phyloP scores from a whole-genome alignment of 53 echinoderm and acorn worm genomes.

The Zoroaster sp. region DNA sequence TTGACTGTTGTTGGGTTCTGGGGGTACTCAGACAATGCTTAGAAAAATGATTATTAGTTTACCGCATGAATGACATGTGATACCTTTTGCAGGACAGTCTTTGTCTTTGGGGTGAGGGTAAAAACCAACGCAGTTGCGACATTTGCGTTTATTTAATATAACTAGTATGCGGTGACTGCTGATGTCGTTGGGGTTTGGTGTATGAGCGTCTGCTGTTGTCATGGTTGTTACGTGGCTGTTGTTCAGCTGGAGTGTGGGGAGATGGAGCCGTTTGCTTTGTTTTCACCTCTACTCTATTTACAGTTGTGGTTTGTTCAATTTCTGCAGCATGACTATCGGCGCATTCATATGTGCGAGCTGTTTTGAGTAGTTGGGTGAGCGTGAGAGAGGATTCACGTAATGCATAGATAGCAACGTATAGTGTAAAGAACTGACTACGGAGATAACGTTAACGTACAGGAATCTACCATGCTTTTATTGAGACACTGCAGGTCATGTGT shows the following conservation, averaged over 20 bases:
- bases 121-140: constrained; percentile 40
- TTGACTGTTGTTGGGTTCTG: not conserved
- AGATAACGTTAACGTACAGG: no score
- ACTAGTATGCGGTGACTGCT: no score
- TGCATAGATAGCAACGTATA: no score
- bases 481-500: no score
- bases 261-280: not conserved
- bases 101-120: constrained; percentile 2
- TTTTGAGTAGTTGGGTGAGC: constrained; percentile 5
- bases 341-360: not conserved
- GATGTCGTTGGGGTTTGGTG: not conserved
- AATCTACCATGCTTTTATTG: no score
- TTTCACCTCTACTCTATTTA: no score
- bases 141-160: not conserved
- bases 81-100: constrained; percentile 19
- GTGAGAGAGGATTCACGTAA: constrained; percentile 52
- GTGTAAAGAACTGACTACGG: no score
- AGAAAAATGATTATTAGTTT: not conserved
- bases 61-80: not conserved
- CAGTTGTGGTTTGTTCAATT: not conserved
- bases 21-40: not conserved
- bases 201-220: no score
- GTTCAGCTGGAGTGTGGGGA: not conserved
- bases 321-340: constrained; percentile 10
- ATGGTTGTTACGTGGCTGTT: no score